Evolutionary conservation across 2,888 invertebrate genomes (phyloP).

Genomic region (Rhopalosiphum nymphaeae): DNA sequence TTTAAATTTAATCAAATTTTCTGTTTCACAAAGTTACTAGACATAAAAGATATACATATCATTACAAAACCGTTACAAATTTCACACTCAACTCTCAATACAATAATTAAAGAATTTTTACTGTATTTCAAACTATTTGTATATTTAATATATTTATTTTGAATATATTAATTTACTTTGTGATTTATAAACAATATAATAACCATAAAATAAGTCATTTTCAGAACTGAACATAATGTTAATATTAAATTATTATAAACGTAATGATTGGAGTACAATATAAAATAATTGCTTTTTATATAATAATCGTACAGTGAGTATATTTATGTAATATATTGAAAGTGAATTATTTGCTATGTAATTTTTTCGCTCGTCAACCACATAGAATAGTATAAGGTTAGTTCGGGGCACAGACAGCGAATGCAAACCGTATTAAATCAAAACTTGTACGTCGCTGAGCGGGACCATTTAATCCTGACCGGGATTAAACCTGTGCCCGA

Average conservation of each 20-base stretch:
- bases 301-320: neutral
- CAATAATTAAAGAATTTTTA: neutral
- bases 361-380: neutral
- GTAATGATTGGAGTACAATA: neutral
- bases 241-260: neutral
- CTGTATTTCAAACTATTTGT: neutral
- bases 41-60: neutral
- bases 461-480: conserved; percentile 25
- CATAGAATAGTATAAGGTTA: neutral
- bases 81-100: neutral
- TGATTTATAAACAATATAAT: neutral
- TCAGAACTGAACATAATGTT: neutral
- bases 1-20: neutral
- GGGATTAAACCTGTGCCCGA: conserved; percentile 35
- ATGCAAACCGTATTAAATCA: conserved; percentile 44
- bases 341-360: neutral
- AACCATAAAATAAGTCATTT: neutral
- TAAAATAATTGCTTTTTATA: neutral
- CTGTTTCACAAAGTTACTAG: neutral
- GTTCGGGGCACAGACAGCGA: neutral
- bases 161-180: neutral
- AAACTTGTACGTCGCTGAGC: conserved; percentile 31
- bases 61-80: neutral
- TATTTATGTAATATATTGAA: neutral
- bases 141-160: neutral